Conservation (phyloP, 2,113 vertebrate species). For the Oncorhynchus kisutch region DNA sequence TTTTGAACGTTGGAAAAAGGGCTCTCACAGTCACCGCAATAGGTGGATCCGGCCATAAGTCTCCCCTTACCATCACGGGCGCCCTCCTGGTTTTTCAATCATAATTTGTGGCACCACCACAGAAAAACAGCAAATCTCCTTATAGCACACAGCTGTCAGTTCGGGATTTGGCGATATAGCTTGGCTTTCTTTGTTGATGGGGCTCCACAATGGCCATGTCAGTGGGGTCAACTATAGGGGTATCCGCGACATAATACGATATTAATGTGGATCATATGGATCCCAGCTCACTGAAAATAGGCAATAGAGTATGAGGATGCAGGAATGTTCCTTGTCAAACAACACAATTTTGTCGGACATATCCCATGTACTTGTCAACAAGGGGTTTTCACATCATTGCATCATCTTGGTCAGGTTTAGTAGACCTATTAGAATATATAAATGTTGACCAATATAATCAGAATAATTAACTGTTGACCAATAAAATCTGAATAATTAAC, state of each 20-base stretch:
- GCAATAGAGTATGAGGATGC: background rate
- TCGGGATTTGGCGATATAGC: background rate
- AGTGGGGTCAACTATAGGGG: background rate
- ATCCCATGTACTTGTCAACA: background rate
- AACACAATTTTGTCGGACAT: background rate
- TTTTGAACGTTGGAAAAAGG: no score
- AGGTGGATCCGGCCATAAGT: no score
- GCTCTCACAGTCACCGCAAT: no score
- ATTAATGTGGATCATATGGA: background rate
- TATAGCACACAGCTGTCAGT: constrained; percentile 59
- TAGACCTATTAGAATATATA: no score
- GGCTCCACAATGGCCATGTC: background rate
- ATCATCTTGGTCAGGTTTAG: no score
- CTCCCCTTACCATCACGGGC: no score
- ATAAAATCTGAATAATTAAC: no score
- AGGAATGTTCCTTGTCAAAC: background rate
- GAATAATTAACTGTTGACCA: no score
- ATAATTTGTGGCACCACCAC: background rate
- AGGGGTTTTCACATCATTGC: no score
- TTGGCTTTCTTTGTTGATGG: background rate
- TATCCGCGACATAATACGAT: background rate
- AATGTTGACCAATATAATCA: no score
- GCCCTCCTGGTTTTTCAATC: constrained; percentile 17
- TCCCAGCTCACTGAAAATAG: background rate
- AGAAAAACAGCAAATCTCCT: background rate